These are phyloP conservation scores for Genyomyrus donnyi DNA, from an alignment of 2,113 vertebrate species.

Conservation along the genomic window DNA sequence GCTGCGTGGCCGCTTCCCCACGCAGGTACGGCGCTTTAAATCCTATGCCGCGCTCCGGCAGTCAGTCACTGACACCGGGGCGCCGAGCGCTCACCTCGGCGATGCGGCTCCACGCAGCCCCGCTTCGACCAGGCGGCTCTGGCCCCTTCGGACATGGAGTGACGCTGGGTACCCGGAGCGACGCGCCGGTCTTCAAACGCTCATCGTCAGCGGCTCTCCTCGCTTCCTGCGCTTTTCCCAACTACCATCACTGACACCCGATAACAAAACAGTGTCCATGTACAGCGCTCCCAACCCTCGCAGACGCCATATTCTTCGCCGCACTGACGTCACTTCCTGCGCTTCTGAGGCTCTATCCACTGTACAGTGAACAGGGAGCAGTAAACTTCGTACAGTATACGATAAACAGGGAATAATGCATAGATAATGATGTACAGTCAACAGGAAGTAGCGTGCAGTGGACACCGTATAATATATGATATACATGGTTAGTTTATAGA, in stretches of 20 bases:
- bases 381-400: not conserved
- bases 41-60: not conserved
- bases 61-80: not conserved
- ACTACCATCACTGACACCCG: not conserved
- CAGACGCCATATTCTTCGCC: constrained; percentile 26
- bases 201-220: not conserved
- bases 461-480: not conserved
- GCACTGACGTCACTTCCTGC: constrained; percentile 27
- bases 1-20: not conserved
- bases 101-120: constrained; percentile 20
- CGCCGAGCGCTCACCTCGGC: constrained; percentile 10
- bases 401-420: not conserved
- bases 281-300: constrained; percentile 4
- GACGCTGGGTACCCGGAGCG: not conserved
- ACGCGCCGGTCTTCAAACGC: not conserved
- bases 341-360: not conserved
- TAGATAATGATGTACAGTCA: not conserved
- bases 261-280: constrained; percentile 7
- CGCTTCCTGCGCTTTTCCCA: not conserved
- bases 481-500: not conserved
- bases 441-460: not conserved
- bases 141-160: constrained; percentile 23
- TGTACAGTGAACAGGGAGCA: not conserved
- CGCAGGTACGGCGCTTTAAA: not conserved
- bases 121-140: constrained; percentile 21